Evolutionary conservation across 2,797 vertebrate genomes (phyloP).

Genomic region (Peromyscus attwateri): DNA sequence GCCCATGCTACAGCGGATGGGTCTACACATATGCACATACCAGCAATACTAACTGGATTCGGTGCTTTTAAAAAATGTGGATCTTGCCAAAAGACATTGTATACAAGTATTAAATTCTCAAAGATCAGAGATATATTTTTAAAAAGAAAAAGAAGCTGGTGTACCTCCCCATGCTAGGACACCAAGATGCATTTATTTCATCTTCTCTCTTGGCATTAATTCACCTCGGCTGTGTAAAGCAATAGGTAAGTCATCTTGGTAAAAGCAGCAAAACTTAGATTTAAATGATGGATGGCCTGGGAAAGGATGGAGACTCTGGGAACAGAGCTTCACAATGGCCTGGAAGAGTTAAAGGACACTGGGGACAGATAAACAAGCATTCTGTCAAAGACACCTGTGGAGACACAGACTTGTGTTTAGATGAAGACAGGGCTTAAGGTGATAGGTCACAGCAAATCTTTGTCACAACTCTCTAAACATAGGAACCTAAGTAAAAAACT

Average conservation of each 20-base stretch:
- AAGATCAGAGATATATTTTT: not conserved
- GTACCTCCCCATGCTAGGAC: not conserved
- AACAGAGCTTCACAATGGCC: not conserved
- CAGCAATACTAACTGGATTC: not conserved
- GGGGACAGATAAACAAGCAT: not conserved
- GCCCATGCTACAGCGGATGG: not conserved
- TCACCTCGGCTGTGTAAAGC: not conserved
- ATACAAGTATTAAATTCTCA: not conserved
- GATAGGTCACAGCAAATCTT: not conserved
- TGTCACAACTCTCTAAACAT: not conserved
- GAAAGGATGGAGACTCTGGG: not conserved
- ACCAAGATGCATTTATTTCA: not conserved
- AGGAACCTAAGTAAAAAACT: not conserved
- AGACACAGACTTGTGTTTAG: not conserved
- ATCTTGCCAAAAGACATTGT: not conserved
- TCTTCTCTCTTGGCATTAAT: not conserved
- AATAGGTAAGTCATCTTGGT: not conserved
- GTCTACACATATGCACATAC: not conserved
- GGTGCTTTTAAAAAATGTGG: not conserved
- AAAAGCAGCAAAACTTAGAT: not conserved
- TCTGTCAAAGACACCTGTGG: not conserved
- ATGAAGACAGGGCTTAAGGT: not conserved
- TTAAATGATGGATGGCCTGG: not conserved
- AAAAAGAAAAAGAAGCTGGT: not conserved
- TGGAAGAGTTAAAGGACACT: not conserved